Evolutionary conservation across 1,140 invertebrate genomes (phyloP).

Genomic region (Cyphomyrmex costatus): DNA sequence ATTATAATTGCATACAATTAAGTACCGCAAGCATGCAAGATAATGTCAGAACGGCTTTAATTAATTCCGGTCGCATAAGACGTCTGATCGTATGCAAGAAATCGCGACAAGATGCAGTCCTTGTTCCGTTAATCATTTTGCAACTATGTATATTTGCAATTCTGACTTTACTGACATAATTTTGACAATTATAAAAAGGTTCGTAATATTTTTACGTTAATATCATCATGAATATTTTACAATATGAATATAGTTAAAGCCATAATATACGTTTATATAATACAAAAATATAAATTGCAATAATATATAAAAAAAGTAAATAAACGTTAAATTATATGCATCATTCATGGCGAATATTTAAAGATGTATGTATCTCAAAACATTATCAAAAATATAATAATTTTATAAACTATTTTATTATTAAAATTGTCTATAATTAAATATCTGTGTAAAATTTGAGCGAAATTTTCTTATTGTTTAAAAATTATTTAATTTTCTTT

Average conservation of each 20-base stretch:
- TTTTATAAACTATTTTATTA: too few species aligned
- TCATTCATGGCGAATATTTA: not conserved
- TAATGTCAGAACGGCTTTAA: constrained; percentile 70
- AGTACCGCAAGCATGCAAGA: constrained; percentile 73
- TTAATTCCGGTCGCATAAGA: constrained; percentile 73
- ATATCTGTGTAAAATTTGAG: too few species aligned
- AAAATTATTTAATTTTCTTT: too few species aligned
- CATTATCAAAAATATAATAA: too few species aligned
- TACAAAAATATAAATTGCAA: not conserved
- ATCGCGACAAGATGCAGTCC: constrained; percentile 24
- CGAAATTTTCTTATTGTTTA: too few species aligned
- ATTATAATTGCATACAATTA: constrained; percentile 78
- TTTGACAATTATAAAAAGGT: not conserved
- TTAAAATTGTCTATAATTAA: not conserved
- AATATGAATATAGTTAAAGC: not conserved
- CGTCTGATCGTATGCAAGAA: constrained; percentile 29
- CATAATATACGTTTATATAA: not conserved
- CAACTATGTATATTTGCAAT: not conserved
- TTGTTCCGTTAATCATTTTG: constrained; percentile 35
- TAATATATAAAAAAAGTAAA: constrained; percentile 12
- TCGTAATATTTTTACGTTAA: constrained; percentile 19
- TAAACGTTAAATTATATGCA: not conserved
- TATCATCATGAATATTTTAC: not conserved
- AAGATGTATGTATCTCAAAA: not conserved
- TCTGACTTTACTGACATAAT: not conserved